Percentiles rank a stretch among this genome's conserved stretches.
Conservation (phyloP, 2,113 vertebrate genomes). For the Alexandromys fortis region DNA sequence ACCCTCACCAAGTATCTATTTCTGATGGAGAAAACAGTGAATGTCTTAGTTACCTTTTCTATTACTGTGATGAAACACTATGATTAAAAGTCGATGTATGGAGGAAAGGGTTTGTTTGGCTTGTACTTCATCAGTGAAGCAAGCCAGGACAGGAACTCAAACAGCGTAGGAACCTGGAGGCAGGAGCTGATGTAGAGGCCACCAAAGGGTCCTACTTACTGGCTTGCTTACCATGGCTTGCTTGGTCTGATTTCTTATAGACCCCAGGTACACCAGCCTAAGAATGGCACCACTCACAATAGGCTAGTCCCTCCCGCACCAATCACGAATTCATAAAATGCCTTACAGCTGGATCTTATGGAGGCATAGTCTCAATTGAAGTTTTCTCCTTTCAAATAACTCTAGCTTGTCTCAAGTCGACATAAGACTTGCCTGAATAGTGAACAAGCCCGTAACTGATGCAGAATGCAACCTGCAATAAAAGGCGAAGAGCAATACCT, state of each 20-base stretch:
- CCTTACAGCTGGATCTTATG: too few species aligned
- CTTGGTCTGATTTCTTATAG: not conserved
- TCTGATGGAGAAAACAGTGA: not conserved
- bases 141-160: not conserved
- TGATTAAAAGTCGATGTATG: not conserved
- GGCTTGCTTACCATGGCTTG: not conserved
- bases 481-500: not conserved
- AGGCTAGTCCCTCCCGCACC: not conserved
- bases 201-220: not conserved
- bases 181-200: not conserved
- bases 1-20: not conserved
- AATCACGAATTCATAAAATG: not conserved
- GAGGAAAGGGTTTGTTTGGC: not conserved
- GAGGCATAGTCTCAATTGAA: not conserved
- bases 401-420: not conserved
- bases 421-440: not conserved
- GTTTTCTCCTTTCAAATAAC: not conserved
- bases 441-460: not conserved
- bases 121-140: not conserved
- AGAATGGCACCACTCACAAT: not conserved
- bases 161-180: not conserved
- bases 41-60: not conserved
- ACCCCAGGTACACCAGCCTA: not conserved
- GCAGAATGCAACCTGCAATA: fast-evolving
- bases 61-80: not conserved